phyloP scores from a whole-genome alignment of 2,113 vertebrate species.

The Opisthocomus hoazin region DNA sequence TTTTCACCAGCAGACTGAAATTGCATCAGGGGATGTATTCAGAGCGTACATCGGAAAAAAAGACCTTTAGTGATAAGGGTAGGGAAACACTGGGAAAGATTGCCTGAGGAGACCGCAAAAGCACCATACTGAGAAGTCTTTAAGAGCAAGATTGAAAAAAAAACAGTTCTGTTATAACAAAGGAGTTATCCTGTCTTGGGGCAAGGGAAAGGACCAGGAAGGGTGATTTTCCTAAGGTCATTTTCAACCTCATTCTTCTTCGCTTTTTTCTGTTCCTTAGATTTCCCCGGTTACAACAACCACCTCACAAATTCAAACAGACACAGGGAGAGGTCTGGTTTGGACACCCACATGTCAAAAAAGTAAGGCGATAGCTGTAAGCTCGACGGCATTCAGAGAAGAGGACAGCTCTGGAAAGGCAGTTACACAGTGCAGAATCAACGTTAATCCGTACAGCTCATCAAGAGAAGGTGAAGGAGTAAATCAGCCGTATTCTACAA shows the following conservation, averaged over 20 bases:
- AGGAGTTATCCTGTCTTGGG: neutral
- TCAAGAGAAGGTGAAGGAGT: neutral
- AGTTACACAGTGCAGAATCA: neutral
- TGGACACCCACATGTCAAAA: neutral
- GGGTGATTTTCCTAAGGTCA: neutral
- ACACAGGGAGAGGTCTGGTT: neutral
- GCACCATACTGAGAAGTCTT: neutral
- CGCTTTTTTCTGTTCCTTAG: neutral
- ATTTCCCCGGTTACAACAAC: neutral
- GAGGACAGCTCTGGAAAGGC: neutral
- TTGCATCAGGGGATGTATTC: neutral
- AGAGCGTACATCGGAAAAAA: neutral
- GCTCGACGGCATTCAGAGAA: neutral
- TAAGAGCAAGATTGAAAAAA: neutral
- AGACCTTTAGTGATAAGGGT: neutral
- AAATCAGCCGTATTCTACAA: neutral
- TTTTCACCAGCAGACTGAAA: neutral
- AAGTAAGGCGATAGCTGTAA: neutral
- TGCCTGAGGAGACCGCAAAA: slow-evolving; percentile 14
- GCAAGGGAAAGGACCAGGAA: neutral
- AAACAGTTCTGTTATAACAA: neutral
- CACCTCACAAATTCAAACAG: neutral
- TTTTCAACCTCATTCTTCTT: neutral
- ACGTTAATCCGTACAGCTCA: neutral
- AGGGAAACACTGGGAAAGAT: slow-evolving; percentile 12